A percentile compares a stretch with the other conserved stretches of the same genome.
phyloP scores from a whole-genome alignment of 2,113 vertebrate genomes.

The Morone saxatilis region DNA sequence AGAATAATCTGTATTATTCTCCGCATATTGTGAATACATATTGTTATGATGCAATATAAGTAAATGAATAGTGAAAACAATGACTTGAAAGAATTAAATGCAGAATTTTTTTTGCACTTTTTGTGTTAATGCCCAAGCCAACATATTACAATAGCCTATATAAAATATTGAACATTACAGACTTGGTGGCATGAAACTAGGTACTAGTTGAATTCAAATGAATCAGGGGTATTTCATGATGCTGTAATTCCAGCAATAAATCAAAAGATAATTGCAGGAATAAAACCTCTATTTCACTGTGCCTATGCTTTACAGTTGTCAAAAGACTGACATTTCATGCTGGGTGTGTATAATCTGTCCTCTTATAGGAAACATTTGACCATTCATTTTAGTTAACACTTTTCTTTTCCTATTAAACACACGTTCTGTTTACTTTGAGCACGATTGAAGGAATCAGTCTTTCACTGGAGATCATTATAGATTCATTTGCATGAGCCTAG shows the following conservation, averaged over 20 bases:
- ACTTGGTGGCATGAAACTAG: constrained; percentile 7
- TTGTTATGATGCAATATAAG: background rate
- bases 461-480: constrained; percentile 18
- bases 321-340: constrained; percentile 31
- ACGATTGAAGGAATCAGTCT: constrained; percentile 11
- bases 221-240: constrained; percentile 5
- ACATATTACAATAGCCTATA: constrained; percentile 6
- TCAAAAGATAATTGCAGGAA: constrained; percentile 47
- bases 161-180: constrained; percentile 22
- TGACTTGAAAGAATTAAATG: background rate
- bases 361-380: background rate
- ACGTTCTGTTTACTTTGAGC: constrained; percentile 52
- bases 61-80: constrained; percentile 3
- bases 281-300: constrained; percentile 31
- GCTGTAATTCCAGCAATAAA: constrained; percentile 33
- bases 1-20: background rate
- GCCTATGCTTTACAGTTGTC: constrained; percentile 36
- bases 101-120: background rate
- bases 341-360: constrained; percentile 26
- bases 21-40: background rate
- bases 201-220: constrained; percentile 32
- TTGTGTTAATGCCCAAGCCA: background rate
- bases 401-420: constrained; percentile 45
- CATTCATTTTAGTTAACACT: constrained; percentile 43
- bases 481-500: constrained; percentile 11